phyloP scores from a whole-genome alignment of 2,797 vertebrate genomes.

The Linurgus olivaceus region DNA sequence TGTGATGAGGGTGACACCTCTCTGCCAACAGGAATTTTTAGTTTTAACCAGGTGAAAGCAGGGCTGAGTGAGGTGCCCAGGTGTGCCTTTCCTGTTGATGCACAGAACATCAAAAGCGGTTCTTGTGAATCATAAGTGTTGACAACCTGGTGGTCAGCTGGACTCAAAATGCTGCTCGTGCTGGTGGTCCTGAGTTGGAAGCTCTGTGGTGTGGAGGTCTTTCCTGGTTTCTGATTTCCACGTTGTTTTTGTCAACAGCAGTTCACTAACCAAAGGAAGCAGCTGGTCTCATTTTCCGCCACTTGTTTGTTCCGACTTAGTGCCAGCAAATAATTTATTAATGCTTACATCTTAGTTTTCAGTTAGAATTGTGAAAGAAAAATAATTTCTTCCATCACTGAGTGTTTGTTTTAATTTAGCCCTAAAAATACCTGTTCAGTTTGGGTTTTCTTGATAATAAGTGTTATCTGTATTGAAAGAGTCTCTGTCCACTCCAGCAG shows the following conservation, averaged over 20 bases:
- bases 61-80: background rate
- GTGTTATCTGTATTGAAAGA: background rate
- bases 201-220: background rate
- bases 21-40: background rate
- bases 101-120: rapidly evolving
- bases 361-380: background rate
- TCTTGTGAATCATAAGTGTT: rapidly evolving
- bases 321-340: background rate
- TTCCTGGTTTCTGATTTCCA: background rate
- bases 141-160: background rate
- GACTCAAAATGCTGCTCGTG: background rate
- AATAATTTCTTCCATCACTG: background rate
- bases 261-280: background rate
- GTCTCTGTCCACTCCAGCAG: background rate
- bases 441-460: background rate
- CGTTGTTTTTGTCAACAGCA: background rate
- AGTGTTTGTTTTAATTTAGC: background rate
- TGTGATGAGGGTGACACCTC: background rate
- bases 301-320: background rate
- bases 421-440: background rate
- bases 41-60: background rate
- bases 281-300: background rate
- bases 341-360: background rate
- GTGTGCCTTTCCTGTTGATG: background rate
- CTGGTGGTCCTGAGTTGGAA: background rate